Base-by-base conservation (phyloP, 2,888 invertebrate species). In the Mantis religiosa region DNA sequence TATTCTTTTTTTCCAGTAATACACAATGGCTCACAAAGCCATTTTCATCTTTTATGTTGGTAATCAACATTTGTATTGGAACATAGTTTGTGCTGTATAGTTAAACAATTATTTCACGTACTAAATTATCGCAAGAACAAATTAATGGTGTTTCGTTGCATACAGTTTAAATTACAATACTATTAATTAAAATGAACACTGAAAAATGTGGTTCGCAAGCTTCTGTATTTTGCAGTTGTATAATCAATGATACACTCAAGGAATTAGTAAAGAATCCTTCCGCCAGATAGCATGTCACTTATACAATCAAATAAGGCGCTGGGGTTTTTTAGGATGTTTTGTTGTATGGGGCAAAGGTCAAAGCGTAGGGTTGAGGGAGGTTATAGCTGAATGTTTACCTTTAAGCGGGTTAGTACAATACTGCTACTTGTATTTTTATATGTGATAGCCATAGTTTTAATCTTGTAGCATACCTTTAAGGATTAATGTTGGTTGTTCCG, bases 381-480 rank as follows among this genome's bases (percentile, higher is more conserved):
- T 90, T 90, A 90, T 89, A 89, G 86, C 86, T 90, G 87, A 90
- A 90, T 90, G 90, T 90, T 90, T 90, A 88, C 89, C 83, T 89
- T 89, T 84, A 87, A 83, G 86, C 86, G 88, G 88, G 83, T 89
- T 88, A 89, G 90, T 90, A 89, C 82, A 90, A 88, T 88, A 27
- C 20, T 88, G 34, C 84, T 54, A 82, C n/a, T 82, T 81, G 47
- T 89, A 83, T 71, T 87, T 71, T 28, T 83, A 54, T 54, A 54
- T 71, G 9, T 27, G 15, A n/a, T 87, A 82, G 4, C 15, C 82
- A 27, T 82, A 71, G 34, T 28, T 14, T n/a, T 82, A 30, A 82
- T 87, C 14, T 87, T 27, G 25, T 87, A 34, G n/a, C 4, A 34
- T 71, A 20, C 54, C 34, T 87, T 12, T 41, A 34, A 82, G 82